Base-by-base conservation (phyloP, 2,888 invertebrate species). In the Boloria selene region DNA sequence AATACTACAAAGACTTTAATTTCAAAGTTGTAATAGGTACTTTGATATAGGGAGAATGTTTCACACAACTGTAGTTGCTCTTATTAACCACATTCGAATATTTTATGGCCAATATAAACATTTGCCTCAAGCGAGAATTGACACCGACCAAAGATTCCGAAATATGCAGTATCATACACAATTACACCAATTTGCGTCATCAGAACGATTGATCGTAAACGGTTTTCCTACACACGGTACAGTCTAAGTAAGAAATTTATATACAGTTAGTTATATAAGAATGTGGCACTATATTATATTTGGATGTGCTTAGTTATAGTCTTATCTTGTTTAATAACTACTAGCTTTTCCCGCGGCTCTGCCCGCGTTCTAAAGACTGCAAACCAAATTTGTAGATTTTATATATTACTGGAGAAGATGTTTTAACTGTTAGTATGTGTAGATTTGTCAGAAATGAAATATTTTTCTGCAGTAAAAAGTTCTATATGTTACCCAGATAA, bases 181-280 rank as follows among this genome's bases (percentile, higher is more conserved):
- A 56, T 56, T 56, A 45, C 44, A 45, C 44, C n/a, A 13, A 4
- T 45, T 56, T 56, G 56, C 44, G 56, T 56, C 45, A 44, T 44
- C 56, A 13, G 10, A 45, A 26, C 22, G 45, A 45, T 45, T 22
- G 45, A 56, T n/a, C 22, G n/a, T 22, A 56, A 56, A n/a, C 56
- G 26, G 44, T 13, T 26, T 26, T 45, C 56, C 22, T 56, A 22
- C 45, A 18, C 45, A 38, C 31, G 10, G 31, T 31, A 31, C 6
- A 31, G 31, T 22, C 14, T 2, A 45, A 44, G 18, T n/a, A 45
- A 22, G 55, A 55, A n/a, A n/a, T 22, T 22, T 56, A 45, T 18
- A 10, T 56, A 55, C 38, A 56, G 22, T 45, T 56, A 45, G 22
- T 26, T 56, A n/a, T 22, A 22, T 22, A 45, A 56, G 44, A 56